Percentiles rank a stretch among this genome's conserved stretches.
Evolutionary conservation across 1,140 invertebrate species (phyloP).

Genomic region (Lutraria rhynchaena): DNA sequence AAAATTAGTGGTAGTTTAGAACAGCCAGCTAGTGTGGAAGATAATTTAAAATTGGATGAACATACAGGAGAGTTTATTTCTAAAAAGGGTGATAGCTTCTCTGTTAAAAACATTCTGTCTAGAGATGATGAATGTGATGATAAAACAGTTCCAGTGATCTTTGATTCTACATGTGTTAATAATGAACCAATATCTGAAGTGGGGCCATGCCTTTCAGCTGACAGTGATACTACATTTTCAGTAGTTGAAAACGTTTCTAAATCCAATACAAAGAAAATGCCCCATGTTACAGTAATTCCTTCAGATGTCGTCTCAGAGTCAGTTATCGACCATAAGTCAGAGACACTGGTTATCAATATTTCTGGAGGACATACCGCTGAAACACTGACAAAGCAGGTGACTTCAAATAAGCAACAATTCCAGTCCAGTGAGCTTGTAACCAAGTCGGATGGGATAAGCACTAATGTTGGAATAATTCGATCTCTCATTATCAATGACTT

Average conservation of each 20-base stretch:
- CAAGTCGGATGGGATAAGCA: not conserved
- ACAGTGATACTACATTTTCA: too few species aligned
- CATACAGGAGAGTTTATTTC: slow-evolving; percentile 35
- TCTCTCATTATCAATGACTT: not conserved
- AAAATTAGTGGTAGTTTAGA: not conserved
- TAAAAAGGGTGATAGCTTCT: slow-evolving; percentile 1
- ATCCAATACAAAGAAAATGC: slow-evolving; percentile 32
- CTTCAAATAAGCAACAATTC: not conserved
- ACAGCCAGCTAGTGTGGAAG: not conserved
- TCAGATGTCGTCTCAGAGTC: slow-evolving; percentile 16
- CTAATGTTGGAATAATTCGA: not conserved
- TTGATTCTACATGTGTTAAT: not conserved
- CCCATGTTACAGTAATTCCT: slow-evolving; percentile 37
- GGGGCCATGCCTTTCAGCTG: too few species aligned
- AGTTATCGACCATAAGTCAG: slow-evolving; percentile 17
- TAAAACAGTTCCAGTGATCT: not conserved
- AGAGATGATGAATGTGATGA: not conserved
- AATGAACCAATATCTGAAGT: not conserved
- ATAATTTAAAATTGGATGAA: slow-evolving; percentile 31
- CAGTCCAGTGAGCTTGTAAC: not conserved
- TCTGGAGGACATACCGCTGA: slow-evolving; percentile 8
- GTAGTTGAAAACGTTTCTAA: too few species aligned
- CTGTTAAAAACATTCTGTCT: not conserved
- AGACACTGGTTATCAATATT: slow-evolving; percentile 49
- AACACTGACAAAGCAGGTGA: not conserved